A percentile compares a stretch with the other conserved stretches of the same genome.
These are phyloP conservation scores for Chelon labrosus DNA, from an alignment of 2,797 vertebrate species.

Conservation along the genomic window DNA sequence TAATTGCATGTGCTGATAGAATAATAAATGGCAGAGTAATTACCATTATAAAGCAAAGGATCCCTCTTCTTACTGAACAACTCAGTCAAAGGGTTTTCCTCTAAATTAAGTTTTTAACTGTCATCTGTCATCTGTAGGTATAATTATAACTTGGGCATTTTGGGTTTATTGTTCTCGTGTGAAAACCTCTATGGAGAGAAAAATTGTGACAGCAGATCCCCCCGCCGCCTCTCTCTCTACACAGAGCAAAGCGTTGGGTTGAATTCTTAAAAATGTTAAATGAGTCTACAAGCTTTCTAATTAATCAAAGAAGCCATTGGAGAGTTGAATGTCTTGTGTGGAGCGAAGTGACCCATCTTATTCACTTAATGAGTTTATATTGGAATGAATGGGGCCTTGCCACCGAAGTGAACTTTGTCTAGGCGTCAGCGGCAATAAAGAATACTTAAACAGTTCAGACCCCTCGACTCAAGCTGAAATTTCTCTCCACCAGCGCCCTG, in stretches of 20 bases:
- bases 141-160: slow-evolving; percentile 99
- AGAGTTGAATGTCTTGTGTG: slow-evolving; percentile 82
- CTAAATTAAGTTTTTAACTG: slow-evolving; percentile 99
- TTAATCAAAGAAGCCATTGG: slow-evolving; percentile 84
- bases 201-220: slow-evolving; percentile 85
- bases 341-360: slow-evolving; percentile 83
- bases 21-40: slow-evolving; percentile 99
- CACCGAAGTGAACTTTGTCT: slow-evolving; percentile 67
- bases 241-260: slow-evolving; percentile 74
- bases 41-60: slow-evolving; percentile 99
- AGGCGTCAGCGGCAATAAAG: slow-evolving; percentile 60
- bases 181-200: slow-evolving; percentile 86
- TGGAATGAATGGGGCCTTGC: slow-evolving; percentile 76
- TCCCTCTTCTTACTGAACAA: slow-evolving; percentile 99
- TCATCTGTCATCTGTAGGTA: slow-evolving; percentile 99
- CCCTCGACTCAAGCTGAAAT: slow-evolving; percentile 46
- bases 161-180: slow-evolving; percentile 94
- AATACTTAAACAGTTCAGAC: slow-evolving; percentile 59
- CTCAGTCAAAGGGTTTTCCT: slow-evolving; percentile 99
- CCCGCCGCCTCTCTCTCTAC: slow-evolving; percentile 29
- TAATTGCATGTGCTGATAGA: slow-evolving; percentile 99
- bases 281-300: slow-evolving; percentile 84
- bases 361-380: slow-evolving; percentile 81
- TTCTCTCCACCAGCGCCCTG: slow-evolving; percentile 85
- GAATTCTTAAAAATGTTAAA: slow-evolving; percentile 87